Evolutionary conservation across 2,888 invertebrate genomes (phyloP).

Genomic region (Drosophila eohydei): DNA sequence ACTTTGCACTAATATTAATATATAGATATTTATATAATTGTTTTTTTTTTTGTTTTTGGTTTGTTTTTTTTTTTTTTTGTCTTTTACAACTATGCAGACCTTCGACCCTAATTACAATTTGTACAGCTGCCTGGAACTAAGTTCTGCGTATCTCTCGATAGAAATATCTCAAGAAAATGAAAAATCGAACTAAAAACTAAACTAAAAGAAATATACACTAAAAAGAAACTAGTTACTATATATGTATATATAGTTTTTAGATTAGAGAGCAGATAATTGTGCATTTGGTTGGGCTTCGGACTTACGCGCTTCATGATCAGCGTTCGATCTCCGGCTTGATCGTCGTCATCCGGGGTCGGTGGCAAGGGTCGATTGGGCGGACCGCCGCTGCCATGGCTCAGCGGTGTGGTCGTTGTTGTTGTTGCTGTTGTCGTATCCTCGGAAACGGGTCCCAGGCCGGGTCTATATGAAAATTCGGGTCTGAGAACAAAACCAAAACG

Average conservation of each 20-base stretch:
- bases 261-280: conserved; percentile 1
- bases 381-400: conserved; percentile 86
- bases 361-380: conserved; percentile 97
- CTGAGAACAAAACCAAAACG: conserved; percentile 85
- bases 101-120: conserved; percentile 73
- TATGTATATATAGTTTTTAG: conserved; percentile 25
- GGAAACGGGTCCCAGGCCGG: conserved; percentile 88
- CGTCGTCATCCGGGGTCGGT: conserved; percentile 97
- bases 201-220: conserved; percentile 54
- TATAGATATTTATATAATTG: conserved; percentile 22
- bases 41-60: conserved; percentile 14
- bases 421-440: conserved; percentile 84
- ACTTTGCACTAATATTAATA: conserved; percentile 40
- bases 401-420: conserved; percentile 81
- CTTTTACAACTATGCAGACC: conserved; percentile 42
- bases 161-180: conserved; percentile 45
- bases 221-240: conserved; percentile 36
- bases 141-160: conserved; percentile 32
- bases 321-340: conserved; percentile 92
- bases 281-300: conserved; percentile 63
- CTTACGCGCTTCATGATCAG: conserved; percentile 96
- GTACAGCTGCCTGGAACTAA: conserved; percentile 59
- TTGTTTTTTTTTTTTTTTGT: conserved; percentile 1
- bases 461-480: conserved; percentile 93
- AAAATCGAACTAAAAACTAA: conserved; percentile 45